phyloP scores from a whole-genome alignment of 2,888 invertebrate genomes.

The Hirtodrosophila confusa region DNA sequence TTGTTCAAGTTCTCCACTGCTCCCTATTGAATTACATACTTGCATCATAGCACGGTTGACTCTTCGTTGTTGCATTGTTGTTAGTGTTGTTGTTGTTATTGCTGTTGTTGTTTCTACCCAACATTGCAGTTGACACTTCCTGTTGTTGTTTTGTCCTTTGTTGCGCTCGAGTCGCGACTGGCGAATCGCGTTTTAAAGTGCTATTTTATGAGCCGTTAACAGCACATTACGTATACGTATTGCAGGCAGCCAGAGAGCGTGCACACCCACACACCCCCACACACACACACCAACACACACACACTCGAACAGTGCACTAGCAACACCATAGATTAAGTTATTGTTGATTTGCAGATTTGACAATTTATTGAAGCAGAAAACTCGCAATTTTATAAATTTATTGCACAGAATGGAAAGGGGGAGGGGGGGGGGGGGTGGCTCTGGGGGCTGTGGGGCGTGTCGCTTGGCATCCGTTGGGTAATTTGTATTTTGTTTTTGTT shows the following conservation, averaged over 20 bases:
- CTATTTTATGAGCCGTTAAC: slow-evolving; percentile 74
- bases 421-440: too few relatives aligned
- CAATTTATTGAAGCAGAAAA: slow-evolving; percentile 68
- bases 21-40: slow-evolving; percentile 10
- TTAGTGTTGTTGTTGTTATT: slow-evolving; percentile 27
- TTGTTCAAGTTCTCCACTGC: not conserved
- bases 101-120: slow-evolving; percentile 31
- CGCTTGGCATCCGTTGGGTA: slow-evolving; percentile 22
- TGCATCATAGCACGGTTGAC: slow-evolving; percentile 17
- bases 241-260: slow-evolving; percentile 26
- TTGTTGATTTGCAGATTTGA: slow-evolving; percentile 71
- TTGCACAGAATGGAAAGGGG: slow-evolving; percentile 31
- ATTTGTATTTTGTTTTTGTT: slow-evolving; percentile 24
- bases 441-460: slow-evolving; percentile 11
- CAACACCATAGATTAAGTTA: slow-evolving; percentile 52
- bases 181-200: slow-evolving; percentile 64
- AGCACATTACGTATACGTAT: slow-evolving; percentile 60
- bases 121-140: slow-evolving; percentile 65
- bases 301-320: slow-evolving; percentile 12
- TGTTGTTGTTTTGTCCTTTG: slow-evolving; percentile 64
- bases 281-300: not conserved
- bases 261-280: slow-evolving; percentile 3
- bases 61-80: slow-evolving; percentile 22
- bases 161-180: slow-evolving; percentile 41
- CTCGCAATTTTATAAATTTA: slow-evolving; percentile 71